These are phyloP conservation scores for Mesocricetus auratus DNA, from an alignment of 2,113 vertebrate genomes.

Conservation along the genomic window DNA sequence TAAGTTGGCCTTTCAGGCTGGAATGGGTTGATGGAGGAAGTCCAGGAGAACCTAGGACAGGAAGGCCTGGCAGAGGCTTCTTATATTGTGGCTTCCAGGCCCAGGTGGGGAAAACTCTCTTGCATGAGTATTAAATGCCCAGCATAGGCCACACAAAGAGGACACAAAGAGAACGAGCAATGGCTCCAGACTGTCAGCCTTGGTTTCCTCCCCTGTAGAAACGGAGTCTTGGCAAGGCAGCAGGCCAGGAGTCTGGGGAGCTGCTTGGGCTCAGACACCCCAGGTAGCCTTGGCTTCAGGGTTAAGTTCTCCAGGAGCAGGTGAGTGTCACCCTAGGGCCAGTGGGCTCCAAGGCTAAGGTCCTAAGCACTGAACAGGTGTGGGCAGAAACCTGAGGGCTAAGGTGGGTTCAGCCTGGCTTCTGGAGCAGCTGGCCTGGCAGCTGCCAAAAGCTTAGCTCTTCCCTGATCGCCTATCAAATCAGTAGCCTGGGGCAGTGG, in stretches of 20 bases:
- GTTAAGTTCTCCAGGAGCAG: not conserved
- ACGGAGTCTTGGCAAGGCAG: not conserved
- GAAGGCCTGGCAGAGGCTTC: not conserved
- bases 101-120: not conserved
- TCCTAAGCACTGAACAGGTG: not conserved
- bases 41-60: not conserved
- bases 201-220: not conserved
- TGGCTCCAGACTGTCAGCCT: not conserved
- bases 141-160: rapidly evolving
- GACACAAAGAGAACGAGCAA: not conserved
- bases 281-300: not conserved
- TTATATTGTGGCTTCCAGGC: not conserved
- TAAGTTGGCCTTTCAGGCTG: not conserved
- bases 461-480: not conserved
- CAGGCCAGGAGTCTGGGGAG: not conserved
- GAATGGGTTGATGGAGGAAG: not conserved
- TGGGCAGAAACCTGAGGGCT: not conserved
- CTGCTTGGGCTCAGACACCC: too few species aligned
- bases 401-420: not conserved
- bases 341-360: not conserved
- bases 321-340: not conserved
- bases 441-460: not conserved
- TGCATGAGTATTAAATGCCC: rapidly evolving
- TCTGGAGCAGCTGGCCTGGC: constrained; percentile 40
- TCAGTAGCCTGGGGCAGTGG: not conserved